Evolutionary conservation across 2,113 vertebrate species (phyloP), one percentile per base, ranked within the genome.

Genomic region (Uria aalge): DNA sequence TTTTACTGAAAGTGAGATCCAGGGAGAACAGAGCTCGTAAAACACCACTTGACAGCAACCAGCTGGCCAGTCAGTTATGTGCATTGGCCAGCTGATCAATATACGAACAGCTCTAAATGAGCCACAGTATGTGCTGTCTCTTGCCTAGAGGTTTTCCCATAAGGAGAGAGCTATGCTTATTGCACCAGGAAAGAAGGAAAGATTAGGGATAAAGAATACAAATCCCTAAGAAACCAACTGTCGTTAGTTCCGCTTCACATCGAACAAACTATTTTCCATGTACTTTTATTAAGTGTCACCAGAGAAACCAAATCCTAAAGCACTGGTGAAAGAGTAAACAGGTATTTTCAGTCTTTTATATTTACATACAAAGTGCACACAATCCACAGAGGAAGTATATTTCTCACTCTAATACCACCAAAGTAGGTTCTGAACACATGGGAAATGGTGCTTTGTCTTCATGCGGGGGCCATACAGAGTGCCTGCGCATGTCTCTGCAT

Each of bases 231-330:
- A 90, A 91, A 68, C 4, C 52, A 68, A 48, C 18, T 11, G 48
- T 18, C 15, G 0, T 62, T 75, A 64, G 36, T 60, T 45, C 7
- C 4, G 3, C 36, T 87, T 63, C 56, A 78, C 43, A 32, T 36
- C 15, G 40, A 91, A 85, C 0, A 0, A 78, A 87, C 16, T 0
- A 0, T 68, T 85, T 85, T 56, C 38, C 34, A 29, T 3, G 12
- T 72, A 40, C 5, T 74, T 96, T 47, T 68, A 68, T 64, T 91
- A 81, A 74, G 26, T 9, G 2, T 47, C 4, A 0, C 17, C 72
- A 66, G 47, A 89, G 64, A 95, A 94, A 86, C 3, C 6, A 9
- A 94, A 86, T 74, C 19, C 36, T 89, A 87, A 79, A 74, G 47
- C 55, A 38, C 9, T n/a, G 32, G 5, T 79, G 45, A 74, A 93